Evolutionary conservation across 2,113 vertebrate species (phyloP), one percentile per base, ranked within the genome.

Genomic region (Seriola rivoliana): DNA sequence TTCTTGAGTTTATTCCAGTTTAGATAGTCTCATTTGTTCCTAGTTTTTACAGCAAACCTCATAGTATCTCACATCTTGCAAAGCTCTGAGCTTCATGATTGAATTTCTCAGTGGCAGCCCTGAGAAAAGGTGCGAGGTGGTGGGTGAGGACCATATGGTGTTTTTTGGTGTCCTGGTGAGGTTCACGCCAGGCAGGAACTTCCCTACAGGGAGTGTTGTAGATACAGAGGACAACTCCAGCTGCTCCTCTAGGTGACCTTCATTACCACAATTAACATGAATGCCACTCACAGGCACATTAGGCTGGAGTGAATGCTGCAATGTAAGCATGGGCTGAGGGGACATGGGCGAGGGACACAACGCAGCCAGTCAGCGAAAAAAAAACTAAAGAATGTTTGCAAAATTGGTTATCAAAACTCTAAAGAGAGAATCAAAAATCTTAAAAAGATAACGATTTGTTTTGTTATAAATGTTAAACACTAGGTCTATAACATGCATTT

Each of bases 181-280:
- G 67, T 59, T 78, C 78, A 36, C 78, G 38, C 78, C 60, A 59
- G 85, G 86, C 81, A 84, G 69, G 52, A 32, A 81, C 79, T 80
- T 80, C 75, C 90, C 88, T 72, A 85, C 86, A 77, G 91, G 80
- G 86, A 82, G 48, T 93, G 91, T 94, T 91, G 91, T 81, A 86
- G 81, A 84, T 58, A 92, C 89, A 93, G 78, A 89, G 71, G 77
- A 44, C 46, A 79, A 82, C 82, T 93, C 94, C 94, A 92, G 92
- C 94, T 91, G 94, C 84, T 93, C 80, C 82, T 79, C 75, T 67
- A 77, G 89, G 88, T 94, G 93, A 94, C 94, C 92, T 95, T 95
- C 92, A 91, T 95, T 94, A 95, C 42, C 78, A 82, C 86, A 94
- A 95, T 95, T 94, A 95, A 85, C 69, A 93, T 80, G 90, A 64